Base-by-base conservation (phyloP, 2,888 invertebrate genomes). In the Tortrix viridana region DNA sequence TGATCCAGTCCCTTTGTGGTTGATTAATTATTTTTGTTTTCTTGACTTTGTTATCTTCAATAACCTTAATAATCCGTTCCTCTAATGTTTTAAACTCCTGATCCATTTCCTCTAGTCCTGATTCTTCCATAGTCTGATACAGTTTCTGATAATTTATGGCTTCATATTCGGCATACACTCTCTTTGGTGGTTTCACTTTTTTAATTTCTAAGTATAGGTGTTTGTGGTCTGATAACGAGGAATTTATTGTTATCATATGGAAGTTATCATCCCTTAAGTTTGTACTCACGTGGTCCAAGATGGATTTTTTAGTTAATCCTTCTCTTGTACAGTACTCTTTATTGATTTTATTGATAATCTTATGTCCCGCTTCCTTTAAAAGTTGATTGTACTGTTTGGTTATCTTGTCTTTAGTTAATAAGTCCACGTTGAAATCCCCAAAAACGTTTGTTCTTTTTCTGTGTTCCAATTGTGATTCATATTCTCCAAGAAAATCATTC, bases 201-300 rank as follows among this genome's bases (percentile, higher is more conserved):
- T 23, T 43, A 19, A 67, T 6, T 62, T 69, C 67, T 0, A 71
- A 1, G 7, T 68, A 69, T 19, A 74, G 67, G 41, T 71, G 71
- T 49, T 68, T 71, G 44, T 72, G 72, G 32, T 74, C 74, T 0
- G 72, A 69, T 23, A 73, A 23, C 0, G 69, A n/a, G 1, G 69
- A 69, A 0, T 73, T 67, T 1, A 55, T 32, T 20, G 5, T 32
- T 4, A 7, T 18, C 3, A 18, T 16, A n/a, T 43, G 23, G 7
- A 53, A 44, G 6, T 53, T 22, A 6, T 37, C 5, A 7, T 41
- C 20, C 1, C 0, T 53, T n/a, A 53, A 0, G 22, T 53, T 53
- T 5, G 52, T 53, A 20, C 18, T 38, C 3, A 53, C 19, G n/a
- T 53, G 41, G 7, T 53, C 52, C 5, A 53, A 9, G 5, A 52